phyloP scores from a whole-genome alignment of 2,113 vertebrate genomes.

The Puntigrus tetrazona region DNA sequence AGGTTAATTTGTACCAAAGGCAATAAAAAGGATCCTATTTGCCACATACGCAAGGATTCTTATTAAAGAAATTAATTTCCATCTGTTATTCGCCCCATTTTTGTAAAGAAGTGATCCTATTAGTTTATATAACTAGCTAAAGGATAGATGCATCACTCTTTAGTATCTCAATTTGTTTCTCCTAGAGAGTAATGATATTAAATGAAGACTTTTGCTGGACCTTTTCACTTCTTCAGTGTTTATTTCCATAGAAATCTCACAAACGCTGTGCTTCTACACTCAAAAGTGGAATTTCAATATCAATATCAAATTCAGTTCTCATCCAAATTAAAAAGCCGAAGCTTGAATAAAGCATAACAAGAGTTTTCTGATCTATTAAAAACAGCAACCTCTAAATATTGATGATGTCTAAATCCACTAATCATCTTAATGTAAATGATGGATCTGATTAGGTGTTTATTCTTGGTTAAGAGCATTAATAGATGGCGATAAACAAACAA shows the following conservation, averaged over 20 bases:
- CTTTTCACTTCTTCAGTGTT: not conserved
- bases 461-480: not conserved
- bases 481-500: not conserved
- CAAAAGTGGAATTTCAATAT: not conserved
- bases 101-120: not conserved
- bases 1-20: conserved; percentile 47
- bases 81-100: not conserved
- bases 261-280: not conserved
- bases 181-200: not conserved
- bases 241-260: not conserved
- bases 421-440: not conserved
- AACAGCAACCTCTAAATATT: conserved; percentile 1
- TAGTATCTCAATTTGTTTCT: not conserved
- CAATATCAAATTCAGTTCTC: not conserved
- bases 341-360: not conserved
- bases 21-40: conserved; percentile 22
- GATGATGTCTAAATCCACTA: not conserved
- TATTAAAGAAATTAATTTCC: conserved; percentile 5
- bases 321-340: not conserved
- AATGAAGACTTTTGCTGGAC: not conserved
- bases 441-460: not conserved
- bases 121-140: not conserved
- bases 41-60: not conserved
- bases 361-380: not conserved
- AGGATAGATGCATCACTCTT: not conserved